Percentiles rank a stretch among this genome's conserved stretches.
phyloP scores from a whole-genome alignment of 2,797 vertebrate species.

The Fringilla coelebs region DNA sequence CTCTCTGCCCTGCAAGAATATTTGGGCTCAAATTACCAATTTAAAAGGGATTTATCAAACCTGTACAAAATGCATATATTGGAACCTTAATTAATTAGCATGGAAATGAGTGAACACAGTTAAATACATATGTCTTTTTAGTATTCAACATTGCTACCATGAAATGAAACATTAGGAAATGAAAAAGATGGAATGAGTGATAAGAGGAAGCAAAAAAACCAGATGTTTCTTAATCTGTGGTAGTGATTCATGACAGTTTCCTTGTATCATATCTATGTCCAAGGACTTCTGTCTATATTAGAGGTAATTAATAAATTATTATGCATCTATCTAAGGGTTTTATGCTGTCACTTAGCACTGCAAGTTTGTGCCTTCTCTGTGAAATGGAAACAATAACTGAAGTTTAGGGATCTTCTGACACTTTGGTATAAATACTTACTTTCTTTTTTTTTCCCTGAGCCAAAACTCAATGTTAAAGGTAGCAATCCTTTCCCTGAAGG shows the following conservation, averaged over 20 bases:
- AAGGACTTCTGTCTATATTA: background rate
- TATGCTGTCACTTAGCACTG: background rate
- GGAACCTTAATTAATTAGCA: conserved; percentile 5
- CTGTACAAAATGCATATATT: background rate
- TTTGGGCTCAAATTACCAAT: background rate
- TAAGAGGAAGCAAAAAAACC: background rate
- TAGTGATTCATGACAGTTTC: background rate
- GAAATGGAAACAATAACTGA: background rate
- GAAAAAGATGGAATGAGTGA: background rate
- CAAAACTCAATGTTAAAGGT: background rate
- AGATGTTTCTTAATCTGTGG: background rate
- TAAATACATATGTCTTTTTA: background rate
- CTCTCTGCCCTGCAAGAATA: background rate
- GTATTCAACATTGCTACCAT: background rate
- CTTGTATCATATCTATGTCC: background rate
- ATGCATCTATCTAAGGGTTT: background rate
- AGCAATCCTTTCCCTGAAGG: background rate
- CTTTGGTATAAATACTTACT: background rate
- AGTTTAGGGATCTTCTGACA: background rate
- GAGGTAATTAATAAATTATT: background rate
- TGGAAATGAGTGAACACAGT: background rate
- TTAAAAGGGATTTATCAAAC: conserved; percentile 33
- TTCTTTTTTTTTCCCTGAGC: background rate
- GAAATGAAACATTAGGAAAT: background rate
- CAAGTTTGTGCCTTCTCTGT: background rate